Conservation (phyloP, 2,888 invertebrate genomes). For the Pristionchus exspectatus region DNA sequence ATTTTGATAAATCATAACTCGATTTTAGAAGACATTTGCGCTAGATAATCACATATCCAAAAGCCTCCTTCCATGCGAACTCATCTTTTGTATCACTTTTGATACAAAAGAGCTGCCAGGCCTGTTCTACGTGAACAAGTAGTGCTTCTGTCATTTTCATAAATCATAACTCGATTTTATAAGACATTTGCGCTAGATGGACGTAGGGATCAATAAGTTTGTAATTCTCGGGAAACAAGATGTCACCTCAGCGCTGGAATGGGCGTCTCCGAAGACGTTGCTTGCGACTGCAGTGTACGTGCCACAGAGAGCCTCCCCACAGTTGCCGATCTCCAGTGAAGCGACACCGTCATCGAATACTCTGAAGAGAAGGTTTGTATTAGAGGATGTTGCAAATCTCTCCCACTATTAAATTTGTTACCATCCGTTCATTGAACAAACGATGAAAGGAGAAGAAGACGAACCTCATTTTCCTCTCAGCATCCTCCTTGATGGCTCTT, state of each 20-base stretch:
- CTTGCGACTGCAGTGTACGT: constrained; percentile 76
- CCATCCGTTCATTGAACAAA: no score
- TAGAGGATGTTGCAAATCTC: neutral
- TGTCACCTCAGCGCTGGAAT: constrained; percentile 70
- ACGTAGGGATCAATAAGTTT: neutral
- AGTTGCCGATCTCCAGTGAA: constrained; percentile 68
- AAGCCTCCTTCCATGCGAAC: no score
- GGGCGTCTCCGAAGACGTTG: constrained; percentile 73
- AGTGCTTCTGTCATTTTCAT: no score
- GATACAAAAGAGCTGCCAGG: no score
- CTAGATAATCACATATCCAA: no score
- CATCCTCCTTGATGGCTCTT: constrained; percentile 70
- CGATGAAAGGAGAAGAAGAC: neutral
- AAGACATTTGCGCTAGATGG: no score
- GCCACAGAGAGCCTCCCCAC: constrained; percentile 69
- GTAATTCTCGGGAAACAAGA: neutral
- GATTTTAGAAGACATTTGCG: no score
- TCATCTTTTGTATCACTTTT: no score
- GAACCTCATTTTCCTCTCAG: constrained; percentile 61
- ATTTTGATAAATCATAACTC: no score
- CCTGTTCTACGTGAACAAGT: no score
- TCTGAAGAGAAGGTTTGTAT: neutral
- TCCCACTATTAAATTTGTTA: neutral
- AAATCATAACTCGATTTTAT: no score
- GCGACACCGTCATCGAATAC: constrained; percentile 71